Evolutionary conservation across 2,797 vertebrate species (phyloP).

Genomic region (Rhinogobio ventralis): DNA sequence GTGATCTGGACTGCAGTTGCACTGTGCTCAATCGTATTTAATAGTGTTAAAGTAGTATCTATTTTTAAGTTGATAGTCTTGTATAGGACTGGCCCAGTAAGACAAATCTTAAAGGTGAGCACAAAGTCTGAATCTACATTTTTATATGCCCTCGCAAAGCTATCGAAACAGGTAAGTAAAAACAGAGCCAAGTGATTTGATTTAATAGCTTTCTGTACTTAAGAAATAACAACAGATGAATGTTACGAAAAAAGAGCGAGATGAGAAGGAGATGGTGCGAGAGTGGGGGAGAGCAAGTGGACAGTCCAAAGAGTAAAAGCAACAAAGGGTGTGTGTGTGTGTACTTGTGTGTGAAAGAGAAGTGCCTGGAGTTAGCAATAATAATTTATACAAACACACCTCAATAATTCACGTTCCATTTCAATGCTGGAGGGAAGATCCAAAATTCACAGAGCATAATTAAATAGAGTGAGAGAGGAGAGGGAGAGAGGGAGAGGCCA

Average conservation of each 20-base stretch:
- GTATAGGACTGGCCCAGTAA: not conserved
- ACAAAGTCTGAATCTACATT: not conserved
- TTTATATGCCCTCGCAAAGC: not conserved
- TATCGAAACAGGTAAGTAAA: not conserved
- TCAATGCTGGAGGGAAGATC: constrained; percentile 87
- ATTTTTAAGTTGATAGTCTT: not conserved
- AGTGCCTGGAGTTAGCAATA: constrained; percentile 88
- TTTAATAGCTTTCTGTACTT: constrained; percentile 53
- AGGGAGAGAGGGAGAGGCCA: constrained; percentile 70
- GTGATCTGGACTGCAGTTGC: not conserved
- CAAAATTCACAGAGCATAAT: constrained; percentile 91
- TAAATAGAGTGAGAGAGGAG: constrained; percentile 82
- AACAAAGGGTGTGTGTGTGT: constrained; percentile 52
- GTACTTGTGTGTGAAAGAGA: constrained; percentile 68
- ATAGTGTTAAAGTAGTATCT: not conserved
- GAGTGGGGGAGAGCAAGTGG: constrained; percentile 53
- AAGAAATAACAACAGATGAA: constrained; percentile 68
- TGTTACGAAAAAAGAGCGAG: constrained; percentile 47
- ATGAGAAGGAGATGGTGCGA: constrained; percentile 24
- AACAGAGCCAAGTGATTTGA: constrained; percentile 24
- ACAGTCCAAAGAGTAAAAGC: constrained; percentile 64
- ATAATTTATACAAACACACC: constrained; percentile 92
- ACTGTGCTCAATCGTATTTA: not conserved
- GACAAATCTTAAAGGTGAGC: not conserved
- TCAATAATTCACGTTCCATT: constrained; percentile 89